A percentile compares a stretch with the other conserved stretches of the same genome.
Conservation (phyloP, 2,113 vertebrate species). For the Heloderma charlesbogerti region DNA sequence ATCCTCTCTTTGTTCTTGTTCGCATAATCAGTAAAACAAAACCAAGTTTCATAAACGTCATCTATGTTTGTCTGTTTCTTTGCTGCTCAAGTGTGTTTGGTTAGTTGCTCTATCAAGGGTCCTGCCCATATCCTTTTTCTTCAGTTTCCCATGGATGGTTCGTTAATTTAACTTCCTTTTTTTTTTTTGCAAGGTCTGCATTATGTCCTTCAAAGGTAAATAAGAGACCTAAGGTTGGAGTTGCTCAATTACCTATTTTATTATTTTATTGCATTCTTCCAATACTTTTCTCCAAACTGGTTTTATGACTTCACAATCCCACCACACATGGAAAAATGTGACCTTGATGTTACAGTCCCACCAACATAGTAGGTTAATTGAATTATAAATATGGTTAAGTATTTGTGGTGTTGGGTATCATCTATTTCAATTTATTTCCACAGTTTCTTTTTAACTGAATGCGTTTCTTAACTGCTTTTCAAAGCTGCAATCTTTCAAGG, state of each 20-base stretch:
- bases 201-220: background rate
- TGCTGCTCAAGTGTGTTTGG: no score
- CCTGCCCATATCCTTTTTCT: no score
- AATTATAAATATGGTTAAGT: background rate
- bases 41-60: background rate
- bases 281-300: background rate
- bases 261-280: no score
- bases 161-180: no score
- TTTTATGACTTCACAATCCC: background rate
- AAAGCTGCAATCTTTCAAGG: no score
- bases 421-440: no score
- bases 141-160: no score
- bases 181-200: no score
- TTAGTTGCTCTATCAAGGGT: no score
- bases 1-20: background rate
- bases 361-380: background rate
- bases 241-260: background rate
- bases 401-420: background rate
- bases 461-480: no score
- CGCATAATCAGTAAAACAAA: background rate
- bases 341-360: background rate
- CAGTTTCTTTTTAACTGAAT: no score
- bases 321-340: background rate
- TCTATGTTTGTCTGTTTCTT: background rate
- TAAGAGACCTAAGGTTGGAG: background rate